Percentiles rank a stretch among this genome's conserved stretches.
These are phyloP conservation scores for Drosophila stalkeri DNA, from an alignment of 2,888 invertebrate species.

Conservation along the genomic window DNA sequence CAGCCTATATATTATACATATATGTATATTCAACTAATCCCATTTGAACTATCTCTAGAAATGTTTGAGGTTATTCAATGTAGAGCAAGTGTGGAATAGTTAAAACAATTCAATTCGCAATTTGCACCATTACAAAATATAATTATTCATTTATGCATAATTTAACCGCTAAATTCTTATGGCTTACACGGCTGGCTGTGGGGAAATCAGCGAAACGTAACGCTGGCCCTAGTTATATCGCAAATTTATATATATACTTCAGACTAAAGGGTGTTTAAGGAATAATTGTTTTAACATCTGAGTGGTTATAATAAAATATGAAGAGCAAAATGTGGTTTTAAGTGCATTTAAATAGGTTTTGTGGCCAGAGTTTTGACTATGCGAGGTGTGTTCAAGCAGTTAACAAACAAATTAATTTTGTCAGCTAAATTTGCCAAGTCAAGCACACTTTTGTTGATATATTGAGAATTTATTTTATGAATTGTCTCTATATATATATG, in stretches of 20 bases:
- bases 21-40: neutral
- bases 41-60: neutral
- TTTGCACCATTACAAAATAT: constrained; percentile 80
- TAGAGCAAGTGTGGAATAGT: constrained; percentile 51
- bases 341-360: constrained; percentile 6
- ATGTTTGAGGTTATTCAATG: constrained; percentile 48
- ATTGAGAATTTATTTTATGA: neutral
- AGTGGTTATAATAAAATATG: constrained; percentile 2
- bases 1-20: neutral
- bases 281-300: constrained; percentile 8
- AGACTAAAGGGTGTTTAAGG: constrained; percentile 47
- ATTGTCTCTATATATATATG: neutral
- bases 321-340: constrained; percentile 12
- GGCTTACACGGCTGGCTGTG: constrained; percentile 38
- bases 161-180: constrained; percentile 71
- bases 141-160: constrained; percentile 82
- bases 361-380: neutral
- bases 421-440: neutral
- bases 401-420: neutral
- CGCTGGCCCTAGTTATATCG: constrained; percentile 43
- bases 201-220: constrained; percentile 63
- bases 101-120: constrained; percentile 81
- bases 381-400: constrained; percentile 5
- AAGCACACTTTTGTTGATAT: neutral
- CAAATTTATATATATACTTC: neutral